Evolutionary conservation across 2,113 vertebrate genomes (phyloP), one percentile per base, ranked within the genome.

Genomic region (Callopanchax toddi): DNA sequence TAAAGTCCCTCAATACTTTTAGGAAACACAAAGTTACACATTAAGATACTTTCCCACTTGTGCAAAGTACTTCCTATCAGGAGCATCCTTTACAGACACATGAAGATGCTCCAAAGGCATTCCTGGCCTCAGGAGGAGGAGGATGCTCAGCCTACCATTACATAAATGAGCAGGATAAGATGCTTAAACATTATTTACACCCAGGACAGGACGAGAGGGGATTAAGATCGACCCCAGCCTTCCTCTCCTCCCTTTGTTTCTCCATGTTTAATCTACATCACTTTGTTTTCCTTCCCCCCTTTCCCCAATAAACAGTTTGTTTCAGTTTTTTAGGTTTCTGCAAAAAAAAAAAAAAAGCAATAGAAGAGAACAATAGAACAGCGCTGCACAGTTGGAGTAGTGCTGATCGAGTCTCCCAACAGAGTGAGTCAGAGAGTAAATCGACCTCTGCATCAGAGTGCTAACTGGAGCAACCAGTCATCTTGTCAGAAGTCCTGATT

Each of bases 121-220:
- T 21, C 51, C 78, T 57, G 20, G 74, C 65, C 55, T 64, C 58
- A 1, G 25, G 74, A 71, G 78, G 74, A 71, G 78, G 87, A 71
- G 76, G 91, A 92, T 86, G 66, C 72, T 74, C n/a, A 89, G 74
- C 48, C 60, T 71, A 29, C 89, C 90, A 92, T 95, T 92, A 93
- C 71, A 76, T 79, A 92, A 93, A 94, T 92, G 90, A 95, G 83
- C 81, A 71, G 90, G 81, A 80, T 89, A 89, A 93, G 89, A 89
- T 91, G 88, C 93, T 93, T 91, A 91, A 86, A 91, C 13, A 1
- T 94, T 95, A 95, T 93, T 95, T 95, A 96, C 90, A 91, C 89
- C 84, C 86, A 76, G 71, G 67, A 54, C 60, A 74, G 71, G 67
- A 54, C 62, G 86, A 45, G 58, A 69, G 78, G 64, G 82, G 85